Evolutionary conservation across 2,797 vertebrate genomes (phyloP).

Genomic region (Neopelma chrysocephalum): DNA sequence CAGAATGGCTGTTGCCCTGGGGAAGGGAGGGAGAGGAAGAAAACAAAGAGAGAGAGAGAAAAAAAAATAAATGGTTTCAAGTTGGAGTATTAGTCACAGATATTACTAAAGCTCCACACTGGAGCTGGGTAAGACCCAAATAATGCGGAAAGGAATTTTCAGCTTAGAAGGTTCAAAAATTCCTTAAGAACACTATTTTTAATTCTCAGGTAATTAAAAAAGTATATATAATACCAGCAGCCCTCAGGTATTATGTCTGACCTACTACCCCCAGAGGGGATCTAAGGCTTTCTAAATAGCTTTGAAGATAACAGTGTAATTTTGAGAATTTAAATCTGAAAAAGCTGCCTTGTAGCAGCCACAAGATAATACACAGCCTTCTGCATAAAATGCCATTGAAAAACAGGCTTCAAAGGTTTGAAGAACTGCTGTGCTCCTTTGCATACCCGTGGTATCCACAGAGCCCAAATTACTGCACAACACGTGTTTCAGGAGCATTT

Average conservation of each 20-base stretch:
- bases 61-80: background rate
- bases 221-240: background rate
- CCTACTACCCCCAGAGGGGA: background rate
- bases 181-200: background rate
- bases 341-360: background rate
- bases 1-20: conserved; percentile 93
- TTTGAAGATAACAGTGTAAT: background rate
- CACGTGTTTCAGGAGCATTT: background rate
- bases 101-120: background rate
- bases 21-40: background rate
- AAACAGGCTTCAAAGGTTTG: background rate
- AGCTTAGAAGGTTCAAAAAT: background rate
- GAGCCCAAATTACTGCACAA: background rate
- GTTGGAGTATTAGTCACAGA: background rate
- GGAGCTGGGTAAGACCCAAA: background rate
- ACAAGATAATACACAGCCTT: background rate
- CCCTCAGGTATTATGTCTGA: background rate
- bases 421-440: background rate
- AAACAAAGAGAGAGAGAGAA: background rate
- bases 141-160: background rate
- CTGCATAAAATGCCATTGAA: background rate
- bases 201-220: background rate
- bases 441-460: background rate
- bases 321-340: background rate
- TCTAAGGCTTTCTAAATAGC: background rate